phyloP scores from a whole-genome alignment of 2,888 invertebrate species.

The Diabrotica balteata region DNA sequence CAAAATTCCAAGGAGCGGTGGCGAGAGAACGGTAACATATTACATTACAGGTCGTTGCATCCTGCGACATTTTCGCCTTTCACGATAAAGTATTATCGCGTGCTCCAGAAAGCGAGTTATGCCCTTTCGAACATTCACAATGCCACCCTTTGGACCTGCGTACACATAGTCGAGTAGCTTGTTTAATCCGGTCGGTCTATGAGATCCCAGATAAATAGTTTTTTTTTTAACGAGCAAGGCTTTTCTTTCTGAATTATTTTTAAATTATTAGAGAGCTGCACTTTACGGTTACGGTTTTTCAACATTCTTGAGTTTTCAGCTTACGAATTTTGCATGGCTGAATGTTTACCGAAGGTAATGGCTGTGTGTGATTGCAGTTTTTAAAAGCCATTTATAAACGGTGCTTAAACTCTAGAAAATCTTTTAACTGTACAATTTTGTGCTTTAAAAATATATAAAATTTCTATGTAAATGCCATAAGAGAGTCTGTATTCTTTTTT shows the following conservation, averaged over 20 bases:
- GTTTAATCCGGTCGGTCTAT: not conserved
- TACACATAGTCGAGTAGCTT: slow-evolving; percentile 19
- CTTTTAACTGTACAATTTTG: too few relatives aligned
- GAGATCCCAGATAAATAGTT: not conserved
- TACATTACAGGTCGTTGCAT: slow-evolving; percentile 39
- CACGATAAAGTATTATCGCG: slow-evolving; percentile 51
- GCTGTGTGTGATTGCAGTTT: too few relatives aligned
- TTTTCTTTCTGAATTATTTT: not conserved
- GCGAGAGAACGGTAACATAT: slow-evolving; percentile 27
- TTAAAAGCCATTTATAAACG: too few relatives aligned
- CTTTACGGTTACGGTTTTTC: too few relatives aligned
- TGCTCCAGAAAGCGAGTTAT: slow-evolving; percentile 42
- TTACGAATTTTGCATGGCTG: too few relatives aligned
- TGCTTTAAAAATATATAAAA: too few relatives aligned
- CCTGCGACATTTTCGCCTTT: slow-evolving; percentile 45
- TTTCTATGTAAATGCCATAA: too few relatives aligned
- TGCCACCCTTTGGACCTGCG: slow-evolving; percentile 39
- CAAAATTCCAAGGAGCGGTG: slow-evolving; percentile 25
- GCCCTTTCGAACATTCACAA: slow-evolving; percentile 31
- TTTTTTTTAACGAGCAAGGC: not conserved
- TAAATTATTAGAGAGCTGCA: not conserved
- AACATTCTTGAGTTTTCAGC: too few relatives aligned
- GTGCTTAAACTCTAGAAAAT: too few relatives aligned
- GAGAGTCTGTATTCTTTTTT: too few relatives aligned
- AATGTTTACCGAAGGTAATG: too few relatives aligned